Percentiles rank a stretch among this genome's conserved stretches.
Evolutionary conservation across 2,797 vertebrate genomes (phyloP).

Genomic region (Centropyge bicolor): DNA sequence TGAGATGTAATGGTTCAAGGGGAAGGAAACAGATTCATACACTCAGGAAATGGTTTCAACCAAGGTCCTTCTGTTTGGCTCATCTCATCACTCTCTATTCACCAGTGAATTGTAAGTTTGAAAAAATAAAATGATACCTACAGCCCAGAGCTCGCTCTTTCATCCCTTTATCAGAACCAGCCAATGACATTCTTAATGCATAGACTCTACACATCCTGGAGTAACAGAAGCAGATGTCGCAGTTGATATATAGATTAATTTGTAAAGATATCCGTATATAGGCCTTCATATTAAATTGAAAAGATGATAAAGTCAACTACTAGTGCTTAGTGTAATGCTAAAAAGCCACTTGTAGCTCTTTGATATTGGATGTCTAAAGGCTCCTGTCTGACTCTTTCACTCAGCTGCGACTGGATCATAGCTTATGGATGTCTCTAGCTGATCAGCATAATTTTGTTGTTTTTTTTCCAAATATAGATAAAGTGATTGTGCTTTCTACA

Average conservation of each 20-base stretch:
- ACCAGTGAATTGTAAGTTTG: constrained; percentile 10
- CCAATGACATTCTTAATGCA: background rate
- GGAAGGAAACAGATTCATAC: constrained; percentile 39
- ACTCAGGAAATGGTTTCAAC: constrained; percentile 1
- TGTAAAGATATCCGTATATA: background rate
- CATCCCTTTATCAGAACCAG: constrained; percentile 1
- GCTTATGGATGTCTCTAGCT: background rate
- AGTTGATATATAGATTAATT: background rate
- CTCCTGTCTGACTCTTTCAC: constrained; percentile 18
- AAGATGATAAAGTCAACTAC: constrained; percentile 10
- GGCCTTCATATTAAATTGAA: constrained; percentile 7
- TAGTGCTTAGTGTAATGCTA: constrained; percentile 19
- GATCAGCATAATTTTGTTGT: background rate
- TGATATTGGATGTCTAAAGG: constrained; percentile 27
- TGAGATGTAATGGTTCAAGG: constrained; percentile 46
- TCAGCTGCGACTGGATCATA: background rate
- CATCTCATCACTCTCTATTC: constrained; percentile 16
- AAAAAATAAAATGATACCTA: constrained; percentile 21
- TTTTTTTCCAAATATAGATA: background rate
- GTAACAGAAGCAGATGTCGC: background rate
- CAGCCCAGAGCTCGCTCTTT: background rate
- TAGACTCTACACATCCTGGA: background rate
- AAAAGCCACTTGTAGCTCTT: constrained; percentile 20
- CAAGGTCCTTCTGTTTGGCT: constrained; percentile 17
- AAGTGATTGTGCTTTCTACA: constrained; percentile 1